Evolutionary conservation across 2,797 vertebrate genomes (phyloP).

Genomic region (Antennarius maculatus): DNA sequence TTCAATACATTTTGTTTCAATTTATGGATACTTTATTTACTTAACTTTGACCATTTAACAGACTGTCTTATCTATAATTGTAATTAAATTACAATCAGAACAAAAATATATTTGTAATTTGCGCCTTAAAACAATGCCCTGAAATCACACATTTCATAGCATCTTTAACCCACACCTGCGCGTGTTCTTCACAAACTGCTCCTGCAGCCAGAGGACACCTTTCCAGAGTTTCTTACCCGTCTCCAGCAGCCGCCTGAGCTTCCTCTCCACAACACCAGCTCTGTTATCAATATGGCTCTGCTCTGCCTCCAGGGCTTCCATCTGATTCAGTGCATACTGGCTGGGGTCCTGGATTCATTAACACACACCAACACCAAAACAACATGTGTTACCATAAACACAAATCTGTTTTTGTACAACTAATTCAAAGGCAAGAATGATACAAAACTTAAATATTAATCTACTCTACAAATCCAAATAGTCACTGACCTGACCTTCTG

Average conservation of each 20-base stretch:
- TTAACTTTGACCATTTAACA: no score
- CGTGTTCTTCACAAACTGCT: no score
- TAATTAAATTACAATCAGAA: no score
- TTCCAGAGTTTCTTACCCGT: slow-evolving; percentile 73
- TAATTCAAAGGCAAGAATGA: not conserved
- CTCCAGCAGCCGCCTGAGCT: slow-evolving; percentile 87
- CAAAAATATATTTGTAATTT: not conserved
- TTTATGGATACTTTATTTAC: no score
- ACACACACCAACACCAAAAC: slow-evolving; percentile 6
- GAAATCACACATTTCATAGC: not conserved
- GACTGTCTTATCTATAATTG: no score
- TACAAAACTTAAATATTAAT: not conserved
- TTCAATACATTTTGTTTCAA: no score
- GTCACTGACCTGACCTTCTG: slow-evolving; percentile 69
- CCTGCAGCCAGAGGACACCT: not conserved
- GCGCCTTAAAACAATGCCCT: not conserved
- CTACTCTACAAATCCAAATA: not conserved
- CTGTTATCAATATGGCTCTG: slow-evolving; percentile 88
- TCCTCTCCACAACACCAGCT: slow-evolving; percentile 86
- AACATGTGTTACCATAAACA: not conserved
- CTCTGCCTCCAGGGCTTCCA: slow-evolving; percentile 88
- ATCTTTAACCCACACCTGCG: not conserved
- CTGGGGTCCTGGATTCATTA: slow-evolving; percentile 81
- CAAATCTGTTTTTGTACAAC: not conserved
- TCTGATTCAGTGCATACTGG: slow-evolving; percentile 88